Conservation (phyloP, 2,888 invertebrate genomes). For the Leptogaster cylindrica region DNA sequence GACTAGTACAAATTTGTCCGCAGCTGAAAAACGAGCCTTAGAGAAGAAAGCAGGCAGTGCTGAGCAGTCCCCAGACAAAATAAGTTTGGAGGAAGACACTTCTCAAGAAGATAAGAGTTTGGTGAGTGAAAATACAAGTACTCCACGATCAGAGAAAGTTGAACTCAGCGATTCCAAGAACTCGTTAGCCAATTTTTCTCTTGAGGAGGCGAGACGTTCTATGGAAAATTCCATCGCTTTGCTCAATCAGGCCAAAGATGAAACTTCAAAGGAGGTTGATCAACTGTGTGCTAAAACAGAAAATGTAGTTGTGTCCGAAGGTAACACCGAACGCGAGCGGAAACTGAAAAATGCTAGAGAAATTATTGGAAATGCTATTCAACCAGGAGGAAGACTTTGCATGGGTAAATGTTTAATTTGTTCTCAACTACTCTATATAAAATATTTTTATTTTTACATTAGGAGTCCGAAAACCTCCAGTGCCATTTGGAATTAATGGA, state of each 20-base stretch:
- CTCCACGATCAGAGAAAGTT: constrained; percentile 49
- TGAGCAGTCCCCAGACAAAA: neutral
- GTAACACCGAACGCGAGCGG: constrained; percentile 63
- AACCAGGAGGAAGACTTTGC: constrained; percentile 58
- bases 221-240: constrained; percentile 72
- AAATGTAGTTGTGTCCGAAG: constrained; percentile 57
- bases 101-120: constrained; percentile 50
- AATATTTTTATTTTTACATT: constrained; percentile 41
- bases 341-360: constrained; percentile 73
- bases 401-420: constrained; percentile 48
- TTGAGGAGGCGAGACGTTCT: constrained; percentile 66
- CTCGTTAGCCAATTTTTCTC: constrained; percentile 63
- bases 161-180: constrained; percentile 67
- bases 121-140: constrained; percentile 21
- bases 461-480: constrained; percentile 69
- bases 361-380: constrained; percentile 75
- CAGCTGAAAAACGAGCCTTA: constrained; percentile 56
- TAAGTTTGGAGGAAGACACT: no score
- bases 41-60: constrained; percentile 44
- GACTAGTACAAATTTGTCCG: constrained; percentile 53
- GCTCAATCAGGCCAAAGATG: constrained; percentile 63
- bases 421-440: neutral
- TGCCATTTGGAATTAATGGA: constrained; percentile 68
- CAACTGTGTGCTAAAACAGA: constrained; percentile 61
- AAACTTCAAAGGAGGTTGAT: constrained; percentile 59